A percentile compares a stretch with the other conserved stretches of the same genome.
Evolutionary conservation across 2,888 invertebrate genomes (phyloP).

Genomic region (Melanostoma mellinum): DNA sequence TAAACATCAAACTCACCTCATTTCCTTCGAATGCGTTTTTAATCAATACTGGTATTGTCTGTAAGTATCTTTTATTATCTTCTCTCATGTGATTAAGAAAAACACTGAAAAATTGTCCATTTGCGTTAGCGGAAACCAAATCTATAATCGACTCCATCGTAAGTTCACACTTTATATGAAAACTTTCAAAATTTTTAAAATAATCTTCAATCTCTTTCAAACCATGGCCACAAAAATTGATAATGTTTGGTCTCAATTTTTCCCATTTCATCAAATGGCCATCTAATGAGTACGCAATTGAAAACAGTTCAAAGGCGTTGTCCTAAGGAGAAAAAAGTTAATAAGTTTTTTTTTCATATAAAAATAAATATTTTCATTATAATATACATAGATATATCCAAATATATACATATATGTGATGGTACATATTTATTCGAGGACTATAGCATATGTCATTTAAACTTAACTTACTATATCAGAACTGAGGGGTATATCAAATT

Average conservation of each 20-base stretch:
- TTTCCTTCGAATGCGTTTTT: conserved; percentile 78
- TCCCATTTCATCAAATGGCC: conserved; percentile 78
- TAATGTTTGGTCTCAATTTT: conserved; percentile 74
- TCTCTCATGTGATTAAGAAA: conserved; percentile 79
- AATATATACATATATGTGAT: too few relatives aligned
- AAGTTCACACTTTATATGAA: conserved; percentile 76
- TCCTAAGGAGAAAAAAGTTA: conserved; percentile 46
- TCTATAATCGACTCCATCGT: conserved; percentile 79
- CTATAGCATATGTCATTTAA: too few relatives aligned
- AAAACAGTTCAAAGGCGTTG: conserved; percentile 75
- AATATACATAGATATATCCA: too few relatives aligned
- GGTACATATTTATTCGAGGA: too few relatives aligned
- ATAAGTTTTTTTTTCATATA: too few relatives aligned
- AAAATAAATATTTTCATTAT: too few relatives aligned
- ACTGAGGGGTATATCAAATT: conserved; percentile 65
- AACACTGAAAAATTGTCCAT: conserved; percentile 78
- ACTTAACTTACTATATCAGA: conserved; percentile 10
- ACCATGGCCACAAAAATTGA: conserved; percentile 77
- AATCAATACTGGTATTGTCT: conserved; percentile 80
- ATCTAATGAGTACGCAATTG: conserved; percentile 75
- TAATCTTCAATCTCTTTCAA: conserved; percentile 40
- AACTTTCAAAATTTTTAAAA: conserved; percentile 41
- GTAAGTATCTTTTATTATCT: conserved; percentile 74
- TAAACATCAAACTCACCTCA: conserved; percentile 74
- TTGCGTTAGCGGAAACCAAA: conserved; percentile 74